Evolutionary conservation across 1,140 invertebrate genomes (phyloP), one percentile per base, ranked within the genome.

Genomic region (Conopomorpha cramerella): DNA sequence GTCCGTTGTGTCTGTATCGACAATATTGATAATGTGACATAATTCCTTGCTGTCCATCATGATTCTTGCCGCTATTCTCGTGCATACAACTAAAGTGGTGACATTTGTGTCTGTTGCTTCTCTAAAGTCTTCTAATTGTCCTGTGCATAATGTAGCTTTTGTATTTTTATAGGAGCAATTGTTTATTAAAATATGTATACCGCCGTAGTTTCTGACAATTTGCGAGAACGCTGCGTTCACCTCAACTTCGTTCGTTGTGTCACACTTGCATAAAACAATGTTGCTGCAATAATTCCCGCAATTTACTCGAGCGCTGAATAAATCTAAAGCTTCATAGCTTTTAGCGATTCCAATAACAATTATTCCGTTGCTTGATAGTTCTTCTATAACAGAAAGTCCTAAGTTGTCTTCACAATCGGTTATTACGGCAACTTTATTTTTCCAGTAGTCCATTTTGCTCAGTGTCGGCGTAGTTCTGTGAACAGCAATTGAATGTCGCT

Each of bases 321-420:
- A n/a, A n/a, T n/a, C n/a, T n/a, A 48, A 13, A 10, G 34, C 28
- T 2, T 30, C 14, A 17, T 38, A 25, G 18, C 25, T 30, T 36
- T 46, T 45, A 25, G 84, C 85, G 41, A 88, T 71, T 0, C 83
- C 88, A 2, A 87, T 79, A 3, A 88, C 86, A 41, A 71, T 78
- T 42, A 88, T 65, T 8, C 85, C 86, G 30, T 66, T 44, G 18
- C 76, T 51, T 0, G 81, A 79, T 10, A 89, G 53, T 8, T 60
- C 52, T 41, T 68, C 59, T 15, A 77, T 70, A n/a, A 83, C 59
- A 3, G 63, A 77, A 0, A 77, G 70, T 2, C 87, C 86, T 18
- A 88, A 85, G 0, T 86, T 85, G 2, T 76, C 65, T 29, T 82
- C 84, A 2, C 86, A 84, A 1, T 84, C 85, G 0, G 86, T 88